These are phyloP conservation scores for Penaeus japonicus DNA, from an alignment of 1,140 invertebrate genomes.

Conservation along the genomic window DNA sequence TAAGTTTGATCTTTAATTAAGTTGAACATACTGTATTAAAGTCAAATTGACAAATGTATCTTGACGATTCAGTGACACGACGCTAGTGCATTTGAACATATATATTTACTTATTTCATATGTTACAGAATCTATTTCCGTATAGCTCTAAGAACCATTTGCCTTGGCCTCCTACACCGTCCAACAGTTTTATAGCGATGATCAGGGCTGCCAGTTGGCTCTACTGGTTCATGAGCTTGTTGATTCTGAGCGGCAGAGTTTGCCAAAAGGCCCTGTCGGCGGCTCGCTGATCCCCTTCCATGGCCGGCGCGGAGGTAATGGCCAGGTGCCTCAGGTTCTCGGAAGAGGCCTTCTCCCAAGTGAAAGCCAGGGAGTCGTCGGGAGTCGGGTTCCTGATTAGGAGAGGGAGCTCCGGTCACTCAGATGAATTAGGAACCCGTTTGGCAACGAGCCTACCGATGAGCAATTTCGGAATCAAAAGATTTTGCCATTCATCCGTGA, in stretches of 20 bases:
- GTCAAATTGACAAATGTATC: too few relatives aligned
- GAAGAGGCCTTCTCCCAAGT: background rate
- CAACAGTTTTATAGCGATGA: too few relatives aligned
- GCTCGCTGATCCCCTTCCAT: background rate
- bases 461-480: too few relatives aligned
- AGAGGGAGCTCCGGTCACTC: background rate
- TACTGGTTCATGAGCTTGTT: background rate
- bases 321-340: background rate
- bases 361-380: conserved; percentile 24
- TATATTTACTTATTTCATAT: too few relatives aligned
- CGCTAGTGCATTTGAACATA: too few relatives aligned
- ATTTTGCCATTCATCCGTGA: background rate
- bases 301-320: background rate
- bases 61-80: too few relatives aligned
- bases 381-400: conserved; percentile 1
- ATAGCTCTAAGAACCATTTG: too few relatives aligned
- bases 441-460: background rate
- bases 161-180: too few relatives aligned
- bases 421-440: background rate
- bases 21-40: too few relatives aligned
- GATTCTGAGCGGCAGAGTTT: conserved; percentile 15
- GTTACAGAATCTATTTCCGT: too few relatives aligned
- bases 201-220: too few relatives aligned
- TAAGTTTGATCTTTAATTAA: too few relatives aligned
- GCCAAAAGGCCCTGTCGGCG: conserved; percentile 13